Percentiles rank a stretch among this genome's conserved stretches.
Evolutionary conservation across 2,888 invertebrate genomes (phyloP).

Genomic region (Lordiphosa andalusiaca): DNA sequence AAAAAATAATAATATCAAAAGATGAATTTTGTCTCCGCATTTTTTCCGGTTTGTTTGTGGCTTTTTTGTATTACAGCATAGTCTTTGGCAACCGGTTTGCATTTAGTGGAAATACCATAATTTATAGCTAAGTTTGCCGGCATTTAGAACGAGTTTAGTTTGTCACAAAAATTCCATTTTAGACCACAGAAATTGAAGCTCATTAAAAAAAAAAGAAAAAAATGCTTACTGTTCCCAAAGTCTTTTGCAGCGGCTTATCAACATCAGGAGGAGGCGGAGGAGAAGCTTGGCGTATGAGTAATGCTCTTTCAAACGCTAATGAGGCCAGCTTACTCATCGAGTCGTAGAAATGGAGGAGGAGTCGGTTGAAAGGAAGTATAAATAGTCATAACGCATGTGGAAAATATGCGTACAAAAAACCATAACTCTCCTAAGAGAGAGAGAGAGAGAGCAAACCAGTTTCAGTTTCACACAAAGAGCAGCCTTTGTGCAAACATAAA

Average conservation of each 20-base stretch:
- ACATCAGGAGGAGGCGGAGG: not conserved
- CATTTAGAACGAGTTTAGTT: too few species aligned
- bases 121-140: slow-evolving; percentile 35
- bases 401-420: slow-evolving; percentile 10
- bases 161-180: too few species aligned
- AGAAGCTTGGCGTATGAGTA: slow-evolving; percentile 27
- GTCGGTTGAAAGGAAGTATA: slow-evolving; percentile 25
- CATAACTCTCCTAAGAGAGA: not conserved
- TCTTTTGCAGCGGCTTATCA: slow-evolving; percentile 1
- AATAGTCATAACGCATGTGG: slow-evolving; percentile 24
- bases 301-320: slow-evolving; percentile 28
- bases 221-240: not conserved
- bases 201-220: not conserved
- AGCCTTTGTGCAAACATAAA: slow-evolving; percentile 54
- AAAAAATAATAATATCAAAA: slow-evolving; percentile 1
- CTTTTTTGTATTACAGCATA: slow-evolving; percentile 56
- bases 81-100: slow-evolving; percentile 31
- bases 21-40: slow-evolving; percentile 5
- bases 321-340: slow-evolving; percentile 37
- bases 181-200: too few species aligned
- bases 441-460: slow-evolving; percentile 32
- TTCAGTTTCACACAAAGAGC: slow-evolving; percentile 45
- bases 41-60: slow-evolving; percentile 67
- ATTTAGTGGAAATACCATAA: slow-evolving; percentile 55
- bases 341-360: slow-evolving; percentile 19